A percentile compares a stretch with the other conserved stretches of the same genome.
Evolutionary conservation across 2,888 invertebrate genomes (phyloP).

Genomic region (Nemurella pictetii): DNA sequence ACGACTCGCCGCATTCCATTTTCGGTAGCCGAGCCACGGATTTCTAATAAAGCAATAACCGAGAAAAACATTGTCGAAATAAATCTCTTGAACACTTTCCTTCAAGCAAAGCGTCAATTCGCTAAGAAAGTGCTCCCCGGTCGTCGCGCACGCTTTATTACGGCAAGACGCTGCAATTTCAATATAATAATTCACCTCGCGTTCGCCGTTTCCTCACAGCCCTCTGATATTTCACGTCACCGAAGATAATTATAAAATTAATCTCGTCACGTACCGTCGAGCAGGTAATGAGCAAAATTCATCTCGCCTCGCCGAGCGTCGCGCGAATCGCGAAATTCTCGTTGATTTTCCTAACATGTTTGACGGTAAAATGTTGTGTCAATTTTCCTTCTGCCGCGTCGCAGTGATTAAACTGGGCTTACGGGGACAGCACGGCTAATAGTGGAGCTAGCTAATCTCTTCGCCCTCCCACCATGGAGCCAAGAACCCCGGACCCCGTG

Average conservation of each 20-base stretch:
- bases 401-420: slow-evolving; percentile 16
- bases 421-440: neutral
- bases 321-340: neutral
- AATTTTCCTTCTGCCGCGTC: neutral
- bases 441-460: slow-evolving; percentile 18
- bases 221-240: neutral
- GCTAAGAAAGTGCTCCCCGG: neutral
- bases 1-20: neutral
- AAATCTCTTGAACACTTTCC: neutral
- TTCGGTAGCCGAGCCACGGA: neutral
- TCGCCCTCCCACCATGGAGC: neutral
- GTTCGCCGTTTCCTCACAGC: neutral
- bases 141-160: neutral
- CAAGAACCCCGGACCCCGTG: neutral
- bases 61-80: neutral
- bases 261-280: slow-evolving; percentile 6
- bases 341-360: neutral
- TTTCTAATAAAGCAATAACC: neutral
- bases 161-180: neutral
- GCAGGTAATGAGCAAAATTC: slow-evolving; percentile 6
- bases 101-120: too few species aligned
- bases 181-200: neutral
- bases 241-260: slow-evolving; percentile 19
- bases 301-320: neutral
- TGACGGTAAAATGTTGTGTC: slow-evolving; percentile 1